Conservation (phyloP, 2,888 invertebrate species). For the Drosophila neutralis region DNA sequence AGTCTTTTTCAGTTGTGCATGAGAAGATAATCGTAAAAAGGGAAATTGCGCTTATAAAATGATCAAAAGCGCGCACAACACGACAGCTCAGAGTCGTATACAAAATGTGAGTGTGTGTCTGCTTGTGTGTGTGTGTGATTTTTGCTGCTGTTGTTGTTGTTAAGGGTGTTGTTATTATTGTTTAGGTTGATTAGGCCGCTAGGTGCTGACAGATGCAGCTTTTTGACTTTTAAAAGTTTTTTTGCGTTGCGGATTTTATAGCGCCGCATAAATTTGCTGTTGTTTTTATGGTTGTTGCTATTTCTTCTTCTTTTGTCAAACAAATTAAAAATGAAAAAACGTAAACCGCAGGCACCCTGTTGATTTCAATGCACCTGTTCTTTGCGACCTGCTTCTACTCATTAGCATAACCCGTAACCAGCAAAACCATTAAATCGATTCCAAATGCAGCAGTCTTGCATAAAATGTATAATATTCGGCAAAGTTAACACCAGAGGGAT, state of each 20-base stretch:
- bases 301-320: slow-evolving; percentile 17
- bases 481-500: not conserved
- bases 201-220: slow-evolving; percentile 62
- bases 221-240: slow-evolving; percentile 27
- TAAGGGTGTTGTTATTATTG: slow-evolving; percentile 24
- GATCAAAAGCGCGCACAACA: slow-evolving; percentile 61
- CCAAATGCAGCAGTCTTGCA: slow-evolving; percentile 7
- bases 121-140: not conserved
- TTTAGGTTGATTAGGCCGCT: slow-evolving; percentile 55
- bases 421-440: slow-evolving; percentile 24
- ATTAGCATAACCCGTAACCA: slow-evolving; percentile 39
- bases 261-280: slow-evolving; percentile 22
- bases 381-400: slow-evolving; percentile 21
- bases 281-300: slow-evolving; percentile 4
- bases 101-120: slow-evolving; percentile 3
- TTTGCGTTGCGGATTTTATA: slow-evolving; percentile 26
- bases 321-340: slow-evolving; percentile 9
- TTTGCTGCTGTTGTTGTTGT: slow-evolving; percentile 18
- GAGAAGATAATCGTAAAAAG: slow-evolving; percentile 73
- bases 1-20: slow-evolving; percentile 59
- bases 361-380: slow-evolving; percentile 33
- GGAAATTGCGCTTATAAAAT: slow-evolving; percentile 72
- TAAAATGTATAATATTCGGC: slow-evolving; percentile 15
- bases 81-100: slow-evolving; percentile 35
- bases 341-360: not conserved